Base-by-base conservation (phyloP, 2,113 vertebrate species). In the Galemys pyrenaicus region DNA sequence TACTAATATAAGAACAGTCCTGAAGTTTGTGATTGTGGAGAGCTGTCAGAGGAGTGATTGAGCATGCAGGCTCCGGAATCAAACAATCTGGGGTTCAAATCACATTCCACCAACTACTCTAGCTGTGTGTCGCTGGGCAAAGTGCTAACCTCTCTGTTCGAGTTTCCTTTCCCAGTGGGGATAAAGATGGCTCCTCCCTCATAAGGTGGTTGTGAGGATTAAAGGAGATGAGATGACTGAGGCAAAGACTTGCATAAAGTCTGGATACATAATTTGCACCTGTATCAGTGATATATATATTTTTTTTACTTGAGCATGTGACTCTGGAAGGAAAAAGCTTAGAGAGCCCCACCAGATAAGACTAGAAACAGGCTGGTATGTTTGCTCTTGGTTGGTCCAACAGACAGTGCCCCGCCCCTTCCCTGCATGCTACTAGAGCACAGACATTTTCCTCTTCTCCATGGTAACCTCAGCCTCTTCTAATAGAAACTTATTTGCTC, bases 391-490 rank as follows among this genome's bases (percentile, higher is more conserved):
- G 62, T 65, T 84, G 60, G 32, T 54, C 87, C 32, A 83, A 9
- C 5, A 30, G 49, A 46, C 58, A 51, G 60, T 68, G 41, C 86
- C 44, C 44, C 64, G 9, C 17, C 51, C 26, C 51, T 35, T 51
- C 28, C 51, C 44, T 46, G 22, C 78, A 68, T 35, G 46, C 67
- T n/a, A 44, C 37, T 30, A 2, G 3, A 24, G 30, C 30, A 3
- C 32, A 1, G 54, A 39, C 32, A 30, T 26, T 70, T 79, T 92
- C 88, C 54, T 54, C 62, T 80, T 88, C 65, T 94, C 73, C 87
- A 87, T 93, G 90, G 90, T 67, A 93, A 92, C 91, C 37, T 70
- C 89, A 60, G 58, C 68, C 51, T 95, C 74, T 92, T 81, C 67
- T 74, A 41, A 49, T 68, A 56, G 80, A 93, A 60, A 10, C 58